Percentiles rank a stretch among this genome's conserved stretches.
phyloP scores from a whole-genome alignment of 30 jellyfish, hydroid and myxozoan genomes.

The Mastigias papua region DNA sequence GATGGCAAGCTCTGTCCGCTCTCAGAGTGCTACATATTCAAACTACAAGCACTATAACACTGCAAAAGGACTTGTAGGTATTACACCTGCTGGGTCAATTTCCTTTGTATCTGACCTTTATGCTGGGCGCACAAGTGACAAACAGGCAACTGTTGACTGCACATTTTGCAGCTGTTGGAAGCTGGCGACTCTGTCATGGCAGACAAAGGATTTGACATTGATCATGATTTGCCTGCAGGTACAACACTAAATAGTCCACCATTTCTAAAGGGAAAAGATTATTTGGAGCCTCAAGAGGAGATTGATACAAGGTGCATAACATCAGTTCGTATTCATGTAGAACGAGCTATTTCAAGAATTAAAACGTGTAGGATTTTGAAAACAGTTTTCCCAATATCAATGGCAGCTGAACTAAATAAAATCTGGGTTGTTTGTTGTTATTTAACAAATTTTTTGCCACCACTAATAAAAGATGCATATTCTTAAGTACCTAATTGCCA shows the following conservation, averaged over 20 bases:
- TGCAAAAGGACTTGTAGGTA: conserved; percentile 27
- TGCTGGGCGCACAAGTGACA: conserved; percentile 56
- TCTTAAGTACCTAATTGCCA: not conserved
- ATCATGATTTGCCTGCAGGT: conserved; percentile 73
- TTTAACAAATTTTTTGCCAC: not conserved
- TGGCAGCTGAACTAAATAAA: conserved; percentile 60
- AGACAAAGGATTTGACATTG: conserved; percentile 64
- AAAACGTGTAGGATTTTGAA: conserved; percentile 50
- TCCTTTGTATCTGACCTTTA: conserved; percentile 50
- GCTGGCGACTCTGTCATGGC: conserved; percentile 74
- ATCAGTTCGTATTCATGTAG: conserved; percentile 79
- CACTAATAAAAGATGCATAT: not conserved
- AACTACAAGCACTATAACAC: conserved; percentile 50
- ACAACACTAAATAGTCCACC: conserved; percentile 53
- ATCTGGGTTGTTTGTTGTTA: conserved; percentile 34
- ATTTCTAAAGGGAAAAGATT: conserved; percentile 74
- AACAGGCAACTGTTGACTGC: conserved; percentile 26
- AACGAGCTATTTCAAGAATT: conserved; percentile 70
- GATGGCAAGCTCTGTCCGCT: conserved; percentile 36
- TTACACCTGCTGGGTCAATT: conserved; percentile 64
- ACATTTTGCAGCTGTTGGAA: conserved; percentile 50
- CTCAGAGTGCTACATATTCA: conserved; percentile 39
- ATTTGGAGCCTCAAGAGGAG: conserved; percentile 61
- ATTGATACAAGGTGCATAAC: conserved; percentile 51
- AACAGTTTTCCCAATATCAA: conserved; percentile 52